These are phyloP conservation scores for Cyanistes caeruleus DNA, from an alignment of 2,113 vertebrate genomes.

Conservation along the genomic window DNA sequence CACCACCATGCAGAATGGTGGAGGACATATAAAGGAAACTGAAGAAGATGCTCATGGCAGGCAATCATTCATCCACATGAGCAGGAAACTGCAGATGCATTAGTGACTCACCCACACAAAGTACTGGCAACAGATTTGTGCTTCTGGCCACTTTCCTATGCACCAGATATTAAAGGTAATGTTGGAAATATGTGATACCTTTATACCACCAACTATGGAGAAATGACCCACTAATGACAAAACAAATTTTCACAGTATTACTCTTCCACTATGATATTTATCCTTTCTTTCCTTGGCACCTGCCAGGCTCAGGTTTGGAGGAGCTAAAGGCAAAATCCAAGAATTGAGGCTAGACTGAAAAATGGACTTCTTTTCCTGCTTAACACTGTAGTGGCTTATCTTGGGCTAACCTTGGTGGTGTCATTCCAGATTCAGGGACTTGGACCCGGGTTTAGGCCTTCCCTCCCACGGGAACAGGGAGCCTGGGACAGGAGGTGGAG, in stretches of 20 bases:
- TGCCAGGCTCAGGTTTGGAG: neutral
- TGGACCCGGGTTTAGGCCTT: neutral
- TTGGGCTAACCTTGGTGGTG: neutral
- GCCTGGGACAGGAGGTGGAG: neutral
- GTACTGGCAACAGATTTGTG: neutral
- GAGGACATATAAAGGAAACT: neutral
- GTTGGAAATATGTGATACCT: neutral
- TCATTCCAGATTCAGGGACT: neutral
- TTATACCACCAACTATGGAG: neutral
- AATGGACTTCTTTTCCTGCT: neutral
- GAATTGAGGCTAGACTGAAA: neutral
- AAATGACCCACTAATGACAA: neutral
- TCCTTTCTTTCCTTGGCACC: neutral
- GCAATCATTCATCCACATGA: neutral
- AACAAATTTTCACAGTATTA: neutral
- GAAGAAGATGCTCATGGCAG: neutral
- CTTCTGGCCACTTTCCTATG: neutral
- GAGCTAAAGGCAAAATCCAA: neutral
- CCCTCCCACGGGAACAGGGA: neutral
- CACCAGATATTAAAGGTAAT: neutral
- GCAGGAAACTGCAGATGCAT: neutral
- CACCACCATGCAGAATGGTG: neutral
- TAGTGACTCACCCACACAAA: neutral
- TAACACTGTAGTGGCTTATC: neutral
- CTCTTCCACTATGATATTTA: neutral